These are phyloP conservation scores for Tinamus guttatus DNA, from an alignment of 2,113 vertebrate species.

Conservation along the genomic window DNA sequence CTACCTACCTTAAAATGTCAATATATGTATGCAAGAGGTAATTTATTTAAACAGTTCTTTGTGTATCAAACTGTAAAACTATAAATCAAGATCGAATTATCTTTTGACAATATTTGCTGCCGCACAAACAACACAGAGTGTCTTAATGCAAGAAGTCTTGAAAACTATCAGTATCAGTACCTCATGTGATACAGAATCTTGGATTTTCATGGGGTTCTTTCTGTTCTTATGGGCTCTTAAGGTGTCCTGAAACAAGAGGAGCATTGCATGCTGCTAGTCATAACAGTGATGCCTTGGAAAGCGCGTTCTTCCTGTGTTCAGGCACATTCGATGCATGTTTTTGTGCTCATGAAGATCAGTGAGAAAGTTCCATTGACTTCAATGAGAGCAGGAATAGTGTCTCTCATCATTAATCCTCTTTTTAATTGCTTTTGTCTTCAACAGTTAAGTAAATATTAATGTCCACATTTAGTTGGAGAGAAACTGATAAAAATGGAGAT, in stretches of 20 bases:
- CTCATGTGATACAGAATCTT: background rate
- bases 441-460: background rate
- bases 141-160: background rate
- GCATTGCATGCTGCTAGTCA: background rate
- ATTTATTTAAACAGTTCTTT: conserved; percentile 12
- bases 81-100: conserved; percentile 1
- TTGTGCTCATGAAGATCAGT: background rate
- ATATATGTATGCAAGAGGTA: background rate
- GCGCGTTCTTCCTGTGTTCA: background rate
- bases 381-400: background rate
- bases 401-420: background rate
- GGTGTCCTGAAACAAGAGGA: background rate
- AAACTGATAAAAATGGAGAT: background rate
- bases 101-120: conserved; percentile 9
- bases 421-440: background rate
- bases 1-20: background rate
- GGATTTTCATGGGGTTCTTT: background rate
- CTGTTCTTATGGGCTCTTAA: background rate
- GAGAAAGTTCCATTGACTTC: background rate
- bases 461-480: background rate
- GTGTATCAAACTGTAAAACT: background rate
- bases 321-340: background rate
- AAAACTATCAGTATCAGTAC: accelerated
- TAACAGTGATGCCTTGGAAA: background rate
- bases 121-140: background rate